A percentile compares a stretch with the other conserved stretches of the same genome.
phyloP scores from a whole-genome alignment of 2,113 vertebrate genomes.

The Anas platyrhynchos region DNA sequence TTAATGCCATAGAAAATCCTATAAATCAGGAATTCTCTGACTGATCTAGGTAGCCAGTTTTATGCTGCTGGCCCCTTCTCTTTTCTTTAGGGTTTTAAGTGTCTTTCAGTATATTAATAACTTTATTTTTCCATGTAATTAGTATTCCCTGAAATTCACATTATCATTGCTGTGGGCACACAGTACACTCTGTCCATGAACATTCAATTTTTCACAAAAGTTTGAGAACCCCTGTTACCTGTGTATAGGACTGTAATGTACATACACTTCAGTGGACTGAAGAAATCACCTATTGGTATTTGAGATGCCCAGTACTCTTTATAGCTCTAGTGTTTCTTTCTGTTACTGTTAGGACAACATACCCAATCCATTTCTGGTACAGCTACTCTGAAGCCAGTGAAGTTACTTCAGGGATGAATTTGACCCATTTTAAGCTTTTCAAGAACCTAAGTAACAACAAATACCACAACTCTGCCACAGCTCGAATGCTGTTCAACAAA shows the following conservation, averaged over 20 bases:
- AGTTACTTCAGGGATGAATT: conserved; percentile 8
- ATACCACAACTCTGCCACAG: conserved; percentile 29
- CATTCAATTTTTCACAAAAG: not conserved
- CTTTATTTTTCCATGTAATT: not conserved
- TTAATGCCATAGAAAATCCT: not conserved
- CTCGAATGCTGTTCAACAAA: conserved; percentile 24
- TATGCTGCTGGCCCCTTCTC: not conserved
- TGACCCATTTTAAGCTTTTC: conserved; percentile 34
- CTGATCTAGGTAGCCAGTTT: not conserved
- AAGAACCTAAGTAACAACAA: conserved; percentile 28
- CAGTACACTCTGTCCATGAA: not conserved
- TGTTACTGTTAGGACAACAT: not conserved
- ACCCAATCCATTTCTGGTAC: not conserved
- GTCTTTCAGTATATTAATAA: not conserved
- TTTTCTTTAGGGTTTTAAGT: not conserved
- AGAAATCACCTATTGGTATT: not conserved
- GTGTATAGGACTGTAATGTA: not conserved
- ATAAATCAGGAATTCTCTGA: not conserved
- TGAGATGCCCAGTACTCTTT: not conserved
- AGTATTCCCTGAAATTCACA: not conserved
- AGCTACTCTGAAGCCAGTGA: not conserved
- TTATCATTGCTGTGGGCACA: not conserved
- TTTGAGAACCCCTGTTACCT: not conserved
- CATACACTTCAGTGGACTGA: not conserved
- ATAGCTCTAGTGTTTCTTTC: not conserved